Conservation (phyloP, 2,888 invertebrate genomes). For the Clistopyga incitator region DNA sequence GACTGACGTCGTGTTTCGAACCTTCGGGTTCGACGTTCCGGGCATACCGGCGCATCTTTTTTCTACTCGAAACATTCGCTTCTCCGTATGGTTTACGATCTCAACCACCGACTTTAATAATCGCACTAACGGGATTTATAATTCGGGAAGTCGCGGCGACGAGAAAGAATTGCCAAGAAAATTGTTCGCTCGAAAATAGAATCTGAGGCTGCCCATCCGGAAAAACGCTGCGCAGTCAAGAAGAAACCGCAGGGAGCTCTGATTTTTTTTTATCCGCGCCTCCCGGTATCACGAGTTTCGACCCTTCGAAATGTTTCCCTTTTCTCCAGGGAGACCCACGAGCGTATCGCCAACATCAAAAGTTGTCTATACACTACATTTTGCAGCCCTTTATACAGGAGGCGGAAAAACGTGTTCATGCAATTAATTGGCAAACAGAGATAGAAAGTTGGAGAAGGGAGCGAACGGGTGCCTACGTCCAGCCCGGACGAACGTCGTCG, state of each 20-base stretch:
- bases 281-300: conserved; percentile 9
- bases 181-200: conserved; percentile 12
- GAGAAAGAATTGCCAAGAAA: conserved; percentile 2
- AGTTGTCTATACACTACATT: too few species aligned
- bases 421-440: conserved; percentile 67
- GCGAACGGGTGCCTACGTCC: conserved; percentile 32
- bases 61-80: conserved; percentile 33
- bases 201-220: conserved; percentile 27
- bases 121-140: conserved; percentile 48
- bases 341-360: conserved; percentile 35
- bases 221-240: conserved; percentile 34
- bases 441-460: conserved; percentile 17
- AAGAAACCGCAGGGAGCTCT: conserved; percentile 43
- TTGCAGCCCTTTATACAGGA: neutral
- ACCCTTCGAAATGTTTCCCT: conserved; percentile 19
- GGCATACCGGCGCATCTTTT: conserved; percentile 57
- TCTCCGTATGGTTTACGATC: conserved; percentile 43
- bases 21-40: conserved; percentile 39
- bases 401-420: conserved; percentile 42
- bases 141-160: conserved; percentile 40
- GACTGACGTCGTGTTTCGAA: conserved; percentile 16
- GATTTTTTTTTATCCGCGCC: neutral
- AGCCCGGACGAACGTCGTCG: conserved; percentile 37
- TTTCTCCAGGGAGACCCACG: conserved; percentile 33
- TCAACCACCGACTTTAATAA: neutral